Evolutionary conservation across 1,140 invertebrate genomes (phyloP).

Genomic region (Bombus sylvicola): DNA sequence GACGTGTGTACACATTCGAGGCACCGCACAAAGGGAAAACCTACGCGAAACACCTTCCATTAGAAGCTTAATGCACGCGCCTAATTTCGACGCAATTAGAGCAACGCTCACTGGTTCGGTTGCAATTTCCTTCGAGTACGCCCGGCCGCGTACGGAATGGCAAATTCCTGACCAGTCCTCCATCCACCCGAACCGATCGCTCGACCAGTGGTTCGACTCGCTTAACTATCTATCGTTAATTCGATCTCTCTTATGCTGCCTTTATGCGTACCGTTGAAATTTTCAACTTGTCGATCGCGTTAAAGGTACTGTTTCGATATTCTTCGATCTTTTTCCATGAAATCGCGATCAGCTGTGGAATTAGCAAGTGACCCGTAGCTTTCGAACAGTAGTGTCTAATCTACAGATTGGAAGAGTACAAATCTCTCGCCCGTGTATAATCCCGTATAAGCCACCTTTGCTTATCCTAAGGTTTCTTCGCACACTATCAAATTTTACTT

Average conservation of each 20-base stretch:
- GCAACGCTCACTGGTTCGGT: slow-evolving; percentile 35
- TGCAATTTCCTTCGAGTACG: slow-evolving; percentile 65
- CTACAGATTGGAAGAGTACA: no score
- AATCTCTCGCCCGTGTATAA: no score
- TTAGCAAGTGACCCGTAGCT: no score
- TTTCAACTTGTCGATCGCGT: background rate
- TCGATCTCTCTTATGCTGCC: background rate
- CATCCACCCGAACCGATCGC: background rate
- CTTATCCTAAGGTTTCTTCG: no score
- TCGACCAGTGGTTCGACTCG: background rate
- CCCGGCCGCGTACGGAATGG: slow-evolving; percentile 59
- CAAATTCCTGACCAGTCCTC: slow-evolving; percentile 51
- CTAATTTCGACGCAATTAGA: slow-evolving; percentile 66
- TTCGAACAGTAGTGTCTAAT: no score
- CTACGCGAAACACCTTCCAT: slow-evolving; percentile 59
- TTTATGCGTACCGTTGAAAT: no score
- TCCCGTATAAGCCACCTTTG: no score
- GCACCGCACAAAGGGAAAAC: slow-evolving; percentile 45
- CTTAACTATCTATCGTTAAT: slow-evolving; percentile 4
- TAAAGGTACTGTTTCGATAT: background rate
- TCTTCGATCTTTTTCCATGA: no score
- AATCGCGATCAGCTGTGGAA: no score
- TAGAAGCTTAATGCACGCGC: slow-evolving; percentile 61
- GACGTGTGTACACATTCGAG: background rate
- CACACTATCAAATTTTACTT: no score